Percentiles rank a stretch among this genome's conserved stretches.
These are phyloP conservation scores for Oenanthe melanoleuca DNA, from an alignment of 2,113 vertebrate genomes.

Conservation along the genomic window DNA sequence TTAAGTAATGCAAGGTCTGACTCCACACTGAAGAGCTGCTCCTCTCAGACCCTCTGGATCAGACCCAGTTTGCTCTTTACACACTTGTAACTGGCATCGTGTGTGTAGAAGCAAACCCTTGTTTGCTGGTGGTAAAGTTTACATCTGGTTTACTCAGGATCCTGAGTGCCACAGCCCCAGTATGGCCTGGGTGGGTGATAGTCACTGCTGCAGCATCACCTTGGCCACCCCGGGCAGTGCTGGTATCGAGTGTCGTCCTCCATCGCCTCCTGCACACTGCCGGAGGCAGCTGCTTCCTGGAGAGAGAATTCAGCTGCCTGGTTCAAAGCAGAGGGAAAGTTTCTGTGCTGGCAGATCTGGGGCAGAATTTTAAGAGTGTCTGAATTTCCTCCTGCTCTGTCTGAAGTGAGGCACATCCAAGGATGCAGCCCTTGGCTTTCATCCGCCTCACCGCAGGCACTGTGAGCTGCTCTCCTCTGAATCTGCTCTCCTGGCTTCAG, in stretches of 20 bases:
- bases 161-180: not conserved
- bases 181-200: accelerated
- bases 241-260: accelerated
- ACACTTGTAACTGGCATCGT: not conserved
- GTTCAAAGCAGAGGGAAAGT: slow-evolving; percentile 23
- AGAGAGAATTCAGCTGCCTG: not conserved
- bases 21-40: not conserved
- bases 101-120: not conserved
- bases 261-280: not conserved
- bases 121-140: not conserved
- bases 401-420: slow-evolving; percentile 61
- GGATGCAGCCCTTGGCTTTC: slow-evolving; percentile 37
- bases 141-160: not conserved
- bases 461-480: slow-evolving; percentile 32
- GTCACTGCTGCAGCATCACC: not conserved
- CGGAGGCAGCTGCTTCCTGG: not conserved
- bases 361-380: slow-evolving; percentile 27
- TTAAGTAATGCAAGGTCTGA: not conserved
- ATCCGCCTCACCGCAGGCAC: slow-evolving; percentile 48
- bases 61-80: not conserved
- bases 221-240: not conserved
- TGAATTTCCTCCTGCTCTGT: not conserved
- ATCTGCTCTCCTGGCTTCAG: slow-evolving; percentile 33
- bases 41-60: not conserved
- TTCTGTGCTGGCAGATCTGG: slow-evolving; percentile 56